Conservation (phyloP, 2,888 invertebrate species). For the Celastrina argiolus region DNA sequence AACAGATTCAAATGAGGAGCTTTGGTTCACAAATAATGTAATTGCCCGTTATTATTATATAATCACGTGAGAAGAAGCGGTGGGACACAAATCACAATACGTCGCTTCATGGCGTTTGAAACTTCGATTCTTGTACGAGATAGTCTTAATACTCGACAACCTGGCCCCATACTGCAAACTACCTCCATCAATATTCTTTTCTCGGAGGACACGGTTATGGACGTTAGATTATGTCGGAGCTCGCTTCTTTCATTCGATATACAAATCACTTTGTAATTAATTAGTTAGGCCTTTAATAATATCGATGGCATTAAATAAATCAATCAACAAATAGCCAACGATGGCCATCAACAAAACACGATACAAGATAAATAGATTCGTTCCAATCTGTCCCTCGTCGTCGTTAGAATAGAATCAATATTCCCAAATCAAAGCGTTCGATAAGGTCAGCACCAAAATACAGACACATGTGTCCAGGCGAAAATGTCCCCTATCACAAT, state of each 20-base stretch:
- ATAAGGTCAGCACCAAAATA: slow-evolving; percentile 17
- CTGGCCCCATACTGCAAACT: too few relatives aligned
- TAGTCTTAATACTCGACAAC: neutral
- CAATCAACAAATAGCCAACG: slow-evolving; percentile 12
- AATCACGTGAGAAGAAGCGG: slow-evolving; percentile 34
- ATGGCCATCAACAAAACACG: neutral
- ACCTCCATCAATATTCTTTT: too few relatives aligned
- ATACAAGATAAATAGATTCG: neutral
- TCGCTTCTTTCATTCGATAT: neutral
- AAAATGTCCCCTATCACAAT: slow-evolving; percentile 53
- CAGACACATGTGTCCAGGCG: slow-evolving; percentile 39
- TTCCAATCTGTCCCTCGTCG: slow-evolving; percentile 38
- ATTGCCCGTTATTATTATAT: slow-evolving; percentile 34
- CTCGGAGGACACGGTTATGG: too few relatives aligned
- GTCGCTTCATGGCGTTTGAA: slow-evolving; percentile 9
- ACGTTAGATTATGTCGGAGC: neutral
- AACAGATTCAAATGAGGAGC: slow-evolving; percentile 35
- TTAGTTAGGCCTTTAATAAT: slow-evolving; percentile 34
- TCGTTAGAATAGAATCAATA: slow-evolving; percentile 55
- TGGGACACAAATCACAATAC: slow-evolving; percentile 33
- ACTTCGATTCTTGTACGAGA: neutral
- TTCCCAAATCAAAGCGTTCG: slow-evolving; percentile 37
- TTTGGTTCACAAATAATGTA: slow-evolving; percentile 35
- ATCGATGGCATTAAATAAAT: slow-evolving; percentile 20
- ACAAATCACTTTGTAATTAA: slow-evolving; percentile 32